Conservation (phyloP, 92 coral and sea anemone genomes). For the Palythoa grandis region DNA sequence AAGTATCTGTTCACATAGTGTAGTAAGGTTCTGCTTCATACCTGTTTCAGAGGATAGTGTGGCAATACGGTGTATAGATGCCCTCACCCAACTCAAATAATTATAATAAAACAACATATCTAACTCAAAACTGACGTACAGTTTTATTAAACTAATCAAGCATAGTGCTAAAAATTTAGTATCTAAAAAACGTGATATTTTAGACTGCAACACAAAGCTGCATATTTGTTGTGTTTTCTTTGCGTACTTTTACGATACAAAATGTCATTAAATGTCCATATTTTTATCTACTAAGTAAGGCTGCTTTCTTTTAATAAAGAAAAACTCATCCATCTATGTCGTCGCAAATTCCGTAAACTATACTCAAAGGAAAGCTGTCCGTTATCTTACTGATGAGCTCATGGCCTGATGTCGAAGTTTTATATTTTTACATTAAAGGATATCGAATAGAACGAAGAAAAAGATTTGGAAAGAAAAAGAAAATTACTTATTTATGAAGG, state of each 20-base stretch:
- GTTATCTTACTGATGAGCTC: slow-evolving; percentile 31
- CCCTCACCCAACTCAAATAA: background rate
- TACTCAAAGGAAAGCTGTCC: slow-evolving; percentile 33
- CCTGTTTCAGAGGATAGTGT: background rate
- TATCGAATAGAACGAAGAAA: background rate
- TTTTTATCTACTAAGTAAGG: slow-evolving; percentile 2
- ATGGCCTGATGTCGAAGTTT: slow-evolving; percentile 15
- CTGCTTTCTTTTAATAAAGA: slow-evolving; percentile 28
- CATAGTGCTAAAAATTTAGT: too few species aligned
- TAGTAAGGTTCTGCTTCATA: background rate
- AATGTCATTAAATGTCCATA: background rate
- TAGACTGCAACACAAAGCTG: background rate
- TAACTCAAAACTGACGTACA: background rate
- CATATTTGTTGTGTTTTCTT: slow-evolving; percentile 34
- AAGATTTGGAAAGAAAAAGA: background rate
- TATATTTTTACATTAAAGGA: background rate
- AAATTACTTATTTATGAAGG: background rate
- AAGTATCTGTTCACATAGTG: background rate
- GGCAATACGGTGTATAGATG: background rate
- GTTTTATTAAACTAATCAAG: background rate
- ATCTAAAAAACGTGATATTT: background rate
- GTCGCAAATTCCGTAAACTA: slow-evolving; percentile 39
- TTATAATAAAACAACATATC: background rate
- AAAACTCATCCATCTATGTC: slow-evolving; percentile 46
- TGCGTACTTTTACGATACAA: background rate